These are phyloP conservation scores for Dipodomys ordii DNA, from an alignment of 2,113 vertebrate species.

Conservation along the genomic window DNA sequence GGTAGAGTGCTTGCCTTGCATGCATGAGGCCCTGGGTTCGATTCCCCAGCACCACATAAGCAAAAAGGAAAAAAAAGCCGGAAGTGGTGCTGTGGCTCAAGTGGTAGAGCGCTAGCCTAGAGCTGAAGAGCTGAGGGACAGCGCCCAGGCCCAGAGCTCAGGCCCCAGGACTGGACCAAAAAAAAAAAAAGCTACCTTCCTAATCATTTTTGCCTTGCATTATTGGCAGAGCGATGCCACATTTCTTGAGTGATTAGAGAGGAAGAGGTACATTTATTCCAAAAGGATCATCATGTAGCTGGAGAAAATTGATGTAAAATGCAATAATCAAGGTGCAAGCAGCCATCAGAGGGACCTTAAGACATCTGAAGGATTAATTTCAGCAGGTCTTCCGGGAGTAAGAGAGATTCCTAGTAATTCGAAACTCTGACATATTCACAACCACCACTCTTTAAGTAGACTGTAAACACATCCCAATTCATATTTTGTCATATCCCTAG, in stretches of 20 bases:
- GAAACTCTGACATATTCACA: background rate
- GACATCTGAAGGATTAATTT: background rate
- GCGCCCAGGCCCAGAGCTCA: too few relatives aligned
- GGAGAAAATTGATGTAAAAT: background rate
- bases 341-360: too few relatives aligned
- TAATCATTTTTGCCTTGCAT: background rate
- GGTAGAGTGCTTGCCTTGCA: too few relatives aligned
- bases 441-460: background rate
- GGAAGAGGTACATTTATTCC: background rate
- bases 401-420: background rate
- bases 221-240: conserved; percentile 25
- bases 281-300: background rate
- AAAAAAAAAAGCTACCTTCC: conserved; percentile 13
- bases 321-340: too few relatives aligned
- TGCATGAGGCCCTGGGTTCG: too few relatives aligned
- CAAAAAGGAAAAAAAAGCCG: too few relatives aligned
- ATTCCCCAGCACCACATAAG: too few relatives aligned
- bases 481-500: background rate
- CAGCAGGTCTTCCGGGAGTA: background rate
- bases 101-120: too few relatives aligned
- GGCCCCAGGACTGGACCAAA: too few relatives aligned
- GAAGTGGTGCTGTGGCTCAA: too few relatives aligned
- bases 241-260: conserved; percentile 8
- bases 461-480: background rate
- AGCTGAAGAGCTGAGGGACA: too few relatives aligned